Conservation (phyloP, 2,113 vertebrate genomes). For the Capricornis sumatraensis region DNA sequence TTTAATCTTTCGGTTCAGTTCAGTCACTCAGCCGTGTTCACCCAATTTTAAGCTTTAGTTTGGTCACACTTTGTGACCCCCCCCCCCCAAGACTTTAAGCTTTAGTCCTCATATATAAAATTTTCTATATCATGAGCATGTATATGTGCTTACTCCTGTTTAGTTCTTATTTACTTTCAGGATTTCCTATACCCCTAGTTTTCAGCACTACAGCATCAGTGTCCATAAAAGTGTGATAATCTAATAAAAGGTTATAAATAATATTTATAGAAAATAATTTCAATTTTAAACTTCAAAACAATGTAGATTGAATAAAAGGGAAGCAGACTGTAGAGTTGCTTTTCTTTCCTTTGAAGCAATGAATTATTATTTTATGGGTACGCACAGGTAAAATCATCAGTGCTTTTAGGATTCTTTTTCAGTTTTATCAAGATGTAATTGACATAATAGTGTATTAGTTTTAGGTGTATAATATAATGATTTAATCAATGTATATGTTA, state of each 20-base stretch:
- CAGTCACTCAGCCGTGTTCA: not conserved
- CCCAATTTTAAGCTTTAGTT: no score
- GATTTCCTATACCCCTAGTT: not conserved
- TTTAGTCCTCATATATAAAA: not conserved
- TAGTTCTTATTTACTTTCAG: not conserved
- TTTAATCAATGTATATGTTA: not conserved
- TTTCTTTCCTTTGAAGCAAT: not conserved
- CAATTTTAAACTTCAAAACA: not conserved
- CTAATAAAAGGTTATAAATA: not conserved
- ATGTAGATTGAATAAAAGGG: not conserved
- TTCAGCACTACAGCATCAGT: not conserved
- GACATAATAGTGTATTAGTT: not conserved
- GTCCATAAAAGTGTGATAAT: not conserved
- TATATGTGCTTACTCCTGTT: not conserved
- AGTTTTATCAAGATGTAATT: not conserved
- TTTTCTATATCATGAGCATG: not conserved
- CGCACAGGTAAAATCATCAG: not conserved
- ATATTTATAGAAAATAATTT: not conserved
- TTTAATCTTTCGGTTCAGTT: not conserved
- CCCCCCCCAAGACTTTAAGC: not conserved
- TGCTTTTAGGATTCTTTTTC: not conserved
- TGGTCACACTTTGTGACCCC: not conserved
- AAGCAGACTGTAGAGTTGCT: not conserved
- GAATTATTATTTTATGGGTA: not conserved
- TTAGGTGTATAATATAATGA: not conserved